Evolutionary conservation across 2,797 vertebrate genomes (phyloP).

Genomic region (Etheostoma nigrum): DNA sequence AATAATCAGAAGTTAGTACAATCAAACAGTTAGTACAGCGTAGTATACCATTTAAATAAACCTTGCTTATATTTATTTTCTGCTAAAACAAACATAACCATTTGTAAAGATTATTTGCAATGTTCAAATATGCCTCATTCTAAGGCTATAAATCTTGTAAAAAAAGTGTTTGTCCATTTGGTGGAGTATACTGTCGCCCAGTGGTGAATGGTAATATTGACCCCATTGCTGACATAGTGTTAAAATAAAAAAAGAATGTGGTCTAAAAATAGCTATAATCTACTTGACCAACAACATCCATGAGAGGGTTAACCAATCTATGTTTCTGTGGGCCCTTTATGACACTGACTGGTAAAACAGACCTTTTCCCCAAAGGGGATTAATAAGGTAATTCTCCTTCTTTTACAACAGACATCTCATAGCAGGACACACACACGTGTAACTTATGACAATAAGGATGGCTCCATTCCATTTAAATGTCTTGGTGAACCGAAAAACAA

Average conservation of each 20-base stretch:
- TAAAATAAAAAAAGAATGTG: neutral
- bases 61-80: no score
- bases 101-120: neutral
- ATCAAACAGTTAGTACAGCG: no score
- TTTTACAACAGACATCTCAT: neutral
- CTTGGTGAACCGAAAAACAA: neutral
- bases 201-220: constrained; percentile 54
- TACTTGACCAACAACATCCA: neutral
- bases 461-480: neutral
- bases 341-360: neutral
- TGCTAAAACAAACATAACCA: neutral
- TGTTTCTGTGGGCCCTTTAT: neutral
- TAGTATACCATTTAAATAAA: no score
- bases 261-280: neutral
- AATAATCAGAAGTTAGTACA: no score
- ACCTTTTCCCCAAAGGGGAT: neutral
- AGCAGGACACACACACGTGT: neutral
- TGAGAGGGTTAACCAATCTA: neutral
- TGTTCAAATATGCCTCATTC: neutral
- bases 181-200: constrained; percentile 72
- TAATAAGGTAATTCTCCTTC: neutral
- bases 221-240: neutral
- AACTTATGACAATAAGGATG: neutral
- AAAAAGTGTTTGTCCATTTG: constrained; percentile 11
- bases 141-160: neutral